Conservation (phyloP, 1,140 invertebrate genomes). For the Rhizoglyphus robini region DNA sequence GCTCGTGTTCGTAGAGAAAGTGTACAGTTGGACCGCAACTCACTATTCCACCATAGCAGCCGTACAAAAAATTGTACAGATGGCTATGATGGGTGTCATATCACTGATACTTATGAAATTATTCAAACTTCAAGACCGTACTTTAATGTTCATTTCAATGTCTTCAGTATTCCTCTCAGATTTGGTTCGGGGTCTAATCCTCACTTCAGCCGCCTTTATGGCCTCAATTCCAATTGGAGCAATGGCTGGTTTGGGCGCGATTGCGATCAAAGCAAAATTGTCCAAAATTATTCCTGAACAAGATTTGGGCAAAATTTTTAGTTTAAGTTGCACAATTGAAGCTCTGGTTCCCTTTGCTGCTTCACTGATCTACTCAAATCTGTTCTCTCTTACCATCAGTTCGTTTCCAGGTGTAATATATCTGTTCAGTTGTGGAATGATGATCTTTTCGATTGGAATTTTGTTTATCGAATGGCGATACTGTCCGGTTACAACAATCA, state of each 20-base stretch:
- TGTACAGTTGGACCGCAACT: not conserved
- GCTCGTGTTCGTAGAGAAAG: not conserved
- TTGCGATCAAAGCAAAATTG: not conserved
- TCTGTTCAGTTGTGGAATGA: not conserved
- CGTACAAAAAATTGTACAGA: not conserved
- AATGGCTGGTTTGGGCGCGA: not conserved
- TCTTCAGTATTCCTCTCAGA: not conserved
- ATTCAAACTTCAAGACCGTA: not conserved
- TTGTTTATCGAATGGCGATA: not conserved
- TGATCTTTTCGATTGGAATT: not conserved
- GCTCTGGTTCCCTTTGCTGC: not conserved
- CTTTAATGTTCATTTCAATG: not conserved
- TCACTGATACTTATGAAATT: not conserved
- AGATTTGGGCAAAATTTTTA: constrained; percentile 4
- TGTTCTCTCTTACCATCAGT: not conserved
- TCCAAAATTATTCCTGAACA: not conserved
- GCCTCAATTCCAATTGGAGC: not conserved
- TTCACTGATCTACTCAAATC: not conserved
- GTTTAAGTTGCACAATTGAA: not conserved
- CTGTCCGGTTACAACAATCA: no score
- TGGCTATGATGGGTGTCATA: not conserved
- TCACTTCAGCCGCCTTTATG: not conserved
- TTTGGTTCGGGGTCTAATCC: not conserved
- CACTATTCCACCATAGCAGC: not conserved
- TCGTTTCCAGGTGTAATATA: not conserved